Base-by-base conservation (phyloP, 2,888 invertebrate species). In the Torymus tubicola region DNA sequence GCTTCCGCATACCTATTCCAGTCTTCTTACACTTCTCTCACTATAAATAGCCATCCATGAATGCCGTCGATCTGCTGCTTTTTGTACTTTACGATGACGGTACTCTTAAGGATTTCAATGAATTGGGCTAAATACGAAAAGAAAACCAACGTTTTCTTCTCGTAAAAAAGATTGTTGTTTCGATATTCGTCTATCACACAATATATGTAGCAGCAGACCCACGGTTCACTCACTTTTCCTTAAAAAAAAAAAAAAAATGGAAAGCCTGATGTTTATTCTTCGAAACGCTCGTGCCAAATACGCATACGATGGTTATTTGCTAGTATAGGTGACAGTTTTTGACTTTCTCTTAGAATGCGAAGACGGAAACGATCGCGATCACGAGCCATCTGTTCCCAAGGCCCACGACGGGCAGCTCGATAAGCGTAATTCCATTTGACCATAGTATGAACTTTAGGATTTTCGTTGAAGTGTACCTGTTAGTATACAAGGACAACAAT, bases 361-460 rank as follows among this genome's bases (percentile, higher is more conserved):
- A 86, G 85, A 69, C 87, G 89, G 85, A 93, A 94, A 61, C 93
- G 89, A 11, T 87, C 91, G 64, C 92, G 88, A 81, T 94, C 93
- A 53, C 93, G 87, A 1, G 91, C 93, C 84, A 90, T 90, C 86
- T 92, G 88, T 85, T 93, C 93, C 93, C 93, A 93, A 1, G 91
- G 92, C 2, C 93, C 93, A 83, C 89, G 91, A n/a, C 93, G 90
- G 2, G 93, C 93, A 21, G 91, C 91, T 70, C 92, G 91, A 82
- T 93, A 93, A 0, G 93, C 93, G 83, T 88, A 93, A 61, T 92
- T 90, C 93, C 93, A 93, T 80, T 91, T 87, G 1, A 93, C 85
- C 92, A 93, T 93, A 0, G 86, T 88, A 83, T 93, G 92, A 13
- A 93, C 89, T 71, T 86, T 87, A 8, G 91, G 89, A 42, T 90